Conservation (phyloP, 2,888 invertebrate genomes). For the Heliconius sara region DNA sequence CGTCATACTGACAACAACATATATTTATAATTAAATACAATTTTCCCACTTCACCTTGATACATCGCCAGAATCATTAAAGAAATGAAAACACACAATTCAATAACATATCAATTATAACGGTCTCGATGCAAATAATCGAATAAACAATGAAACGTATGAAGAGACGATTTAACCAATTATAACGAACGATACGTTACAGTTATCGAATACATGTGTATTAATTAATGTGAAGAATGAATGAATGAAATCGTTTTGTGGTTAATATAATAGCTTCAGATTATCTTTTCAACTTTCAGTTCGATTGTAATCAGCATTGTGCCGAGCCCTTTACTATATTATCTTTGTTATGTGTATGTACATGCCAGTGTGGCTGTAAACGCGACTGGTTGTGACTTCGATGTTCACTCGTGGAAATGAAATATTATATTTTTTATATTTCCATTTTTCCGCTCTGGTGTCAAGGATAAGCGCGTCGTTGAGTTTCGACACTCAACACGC, state of each 20-base stretch:
- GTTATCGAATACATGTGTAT: slow-evolving; percentile 31
- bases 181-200: slow-evolving; percentile 7
- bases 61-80: not conserved
- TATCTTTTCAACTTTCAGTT: not conserved
- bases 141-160: slow-evolving; percentile 15
- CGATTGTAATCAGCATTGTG: too few relatives aligned
- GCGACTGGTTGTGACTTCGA: too few relatives aligned
- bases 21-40: not conserved
- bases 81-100: not conserved
- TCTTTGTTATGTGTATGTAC: too few relatives aligned
- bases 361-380: too few relatives aligned
- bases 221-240: slow-evolving; percentile 36
- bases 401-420: too few relatives aligned
- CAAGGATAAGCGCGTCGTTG: too few relatives aligned
- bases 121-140: slow-evolving; percentile 1
- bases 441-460: too few relatives aligned
- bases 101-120: not conserved
- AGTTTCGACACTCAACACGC: too few relatives aligned
- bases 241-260: slow-evolving; percentile 25
- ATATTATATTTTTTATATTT: too few relatives aligned
- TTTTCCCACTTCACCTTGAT: not conserved
- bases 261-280: slow-evolving; percentile 14
- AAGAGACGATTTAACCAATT: slow-evolving; percentile 26
- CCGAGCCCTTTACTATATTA: too few relatives aligned
- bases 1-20: not conserved